Conservation (phyloP, 2,113 vertebrate genomes). For the Ophiodon elongatus region DNA sequence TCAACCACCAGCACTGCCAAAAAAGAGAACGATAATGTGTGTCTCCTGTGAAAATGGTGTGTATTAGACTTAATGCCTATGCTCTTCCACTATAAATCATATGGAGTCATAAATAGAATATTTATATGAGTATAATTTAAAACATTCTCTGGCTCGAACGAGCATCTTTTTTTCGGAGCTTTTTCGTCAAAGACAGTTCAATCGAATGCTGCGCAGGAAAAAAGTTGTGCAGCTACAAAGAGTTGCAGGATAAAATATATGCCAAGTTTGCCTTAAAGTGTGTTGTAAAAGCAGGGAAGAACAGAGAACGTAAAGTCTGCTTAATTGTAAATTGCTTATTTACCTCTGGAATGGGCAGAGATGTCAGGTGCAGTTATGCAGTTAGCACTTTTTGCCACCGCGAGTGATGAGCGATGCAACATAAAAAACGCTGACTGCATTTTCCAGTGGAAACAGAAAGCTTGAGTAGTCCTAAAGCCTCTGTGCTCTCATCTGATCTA, state of each 20-base stretch:
- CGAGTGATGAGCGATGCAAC: neutral
- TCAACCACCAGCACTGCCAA: neutral
- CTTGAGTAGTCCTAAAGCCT: neutral
- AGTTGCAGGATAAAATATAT: neutral
- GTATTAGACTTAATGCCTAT: neutral
- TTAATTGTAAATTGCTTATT: constrained; percentile 1
- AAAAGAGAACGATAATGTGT: neutral
- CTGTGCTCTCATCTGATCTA: constrained; percentile 14
- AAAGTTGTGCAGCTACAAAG: neutral
- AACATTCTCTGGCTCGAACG: neutral
- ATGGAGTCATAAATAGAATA: neutral
- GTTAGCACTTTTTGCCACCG: neutral
- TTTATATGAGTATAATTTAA: neutral
- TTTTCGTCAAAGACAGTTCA: neutral
- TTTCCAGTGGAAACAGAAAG: constrained; percentile 18
- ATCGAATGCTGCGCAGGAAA: neutral
- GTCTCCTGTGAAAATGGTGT: neutral
- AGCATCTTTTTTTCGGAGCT: neutral
- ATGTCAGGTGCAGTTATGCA: neutral
- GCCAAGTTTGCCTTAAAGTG: neutral
- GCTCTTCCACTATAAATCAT: neutral
- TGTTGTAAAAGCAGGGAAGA: neutral
- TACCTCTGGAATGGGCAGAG: neutral
- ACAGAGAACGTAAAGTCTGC: neutral
- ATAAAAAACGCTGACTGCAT: neutral